Evolutionary conservation across 2,797 vertebrate species (phyloP), one percentile per base, ranked within the genome.

Genomic region (Pelodytes ibericus): DNA sequence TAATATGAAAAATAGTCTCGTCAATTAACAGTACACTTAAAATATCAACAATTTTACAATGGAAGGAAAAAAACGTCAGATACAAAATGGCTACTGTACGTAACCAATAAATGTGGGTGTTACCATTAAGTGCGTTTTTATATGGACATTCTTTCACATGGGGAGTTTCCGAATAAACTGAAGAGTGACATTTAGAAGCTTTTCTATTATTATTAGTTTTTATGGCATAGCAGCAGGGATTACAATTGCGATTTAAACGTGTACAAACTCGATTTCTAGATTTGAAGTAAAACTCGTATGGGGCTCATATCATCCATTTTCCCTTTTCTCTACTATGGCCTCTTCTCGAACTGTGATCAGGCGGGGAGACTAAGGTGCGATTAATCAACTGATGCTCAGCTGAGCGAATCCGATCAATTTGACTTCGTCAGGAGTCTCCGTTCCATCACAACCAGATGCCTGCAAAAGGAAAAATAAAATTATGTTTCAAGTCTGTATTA

Each of bases 321-420:
- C 87, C 88, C 82, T 67, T 83, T n/a, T 86, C 61, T 86, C 29
- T 81, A 90, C 90, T 87, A 87, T 79, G 69, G 85, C 82, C 85
- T 88, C 87, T n/a, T n/a, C 69, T 27, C 83, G 86, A 86, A 85
- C 86, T 86, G 73, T 80, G 79, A 80, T 86, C 87, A 82, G 29
- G 77, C 84, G 83, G 73, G 71, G 49, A 53, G 56, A 72, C 74
- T 81, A 31, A 80, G 76, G 61, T 77, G 83, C 81, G 73, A 82
- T 64, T 89, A 41, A 95, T 98, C 96, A 98, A 93, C 94, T 96
- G 88, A 98, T 88, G 83, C 96, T 98, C 82, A 98, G 86, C 89
- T 98, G 96, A 66, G 96, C 96, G 88, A 98, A 98, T 86, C 96
- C 96, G 72, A 98, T 97, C 92, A 99, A 89, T 92, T 99, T 99